phyloP scores from a whole-genome alignment of 1,140 invertebrate genomes.

The Physella acuta region DNA sequence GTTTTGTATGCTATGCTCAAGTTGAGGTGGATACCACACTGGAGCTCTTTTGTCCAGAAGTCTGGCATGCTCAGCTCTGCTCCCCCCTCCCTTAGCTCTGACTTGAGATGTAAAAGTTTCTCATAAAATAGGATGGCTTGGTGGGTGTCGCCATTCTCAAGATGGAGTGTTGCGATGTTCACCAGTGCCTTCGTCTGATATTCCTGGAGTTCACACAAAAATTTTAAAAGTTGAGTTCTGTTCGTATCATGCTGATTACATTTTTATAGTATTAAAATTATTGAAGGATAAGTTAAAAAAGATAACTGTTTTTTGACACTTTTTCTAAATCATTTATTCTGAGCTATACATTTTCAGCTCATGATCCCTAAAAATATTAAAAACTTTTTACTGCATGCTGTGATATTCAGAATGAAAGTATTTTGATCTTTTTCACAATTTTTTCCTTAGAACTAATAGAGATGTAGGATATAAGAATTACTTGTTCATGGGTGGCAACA shows the following conservation, averaged over 20 bases:
- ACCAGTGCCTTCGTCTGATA: slow-evolving; percentile 56
- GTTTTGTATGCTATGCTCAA: slow-evolving; percentile 56
- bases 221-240: neutral
- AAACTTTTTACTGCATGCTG: no score
- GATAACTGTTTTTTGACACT: no score
- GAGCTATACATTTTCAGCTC: no score
- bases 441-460: no score
- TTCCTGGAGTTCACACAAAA: slow-evolving; percentile 18
- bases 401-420: no score
- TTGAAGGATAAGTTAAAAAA: neutral
- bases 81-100: slow-evolving; percentile 38
- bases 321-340: no score
- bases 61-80: slow-evolving; percentile 33
- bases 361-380: no score
- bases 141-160: slow-evolving; percentile 47
- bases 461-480: slow-evolving; percentile 2
- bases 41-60: slow-evolving; percentile 53
- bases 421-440: no score
- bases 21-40: slow-evolving; percentile 55
- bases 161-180: slow-evolving; percentile 52
- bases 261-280: neutral
- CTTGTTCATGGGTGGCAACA: slow-evolving; percentile 49
- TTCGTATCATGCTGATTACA: neutral
- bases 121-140: slow-evolving; percentile 55
- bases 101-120: slow-evolving; percentile 50